These are phyloP conservation scores for Pseudochaenichthys georgianus DNA, from an alignment of 2,797 vertebrate species.

Conservation along the genomic window DNA sequence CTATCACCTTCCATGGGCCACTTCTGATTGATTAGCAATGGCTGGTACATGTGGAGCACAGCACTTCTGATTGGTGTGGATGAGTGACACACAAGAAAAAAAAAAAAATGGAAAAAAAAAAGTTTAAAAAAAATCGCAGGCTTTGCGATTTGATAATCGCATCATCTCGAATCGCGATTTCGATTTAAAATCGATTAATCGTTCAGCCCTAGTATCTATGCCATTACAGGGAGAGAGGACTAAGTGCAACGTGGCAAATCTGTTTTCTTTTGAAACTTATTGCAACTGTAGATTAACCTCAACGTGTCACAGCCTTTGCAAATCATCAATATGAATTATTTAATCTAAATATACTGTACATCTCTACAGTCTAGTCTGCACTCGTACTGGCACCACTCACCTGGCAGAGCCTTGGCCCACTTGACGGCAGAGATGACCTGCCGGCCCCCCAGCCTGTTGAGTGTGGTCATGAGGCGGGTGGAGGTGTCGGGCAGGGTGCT, in stretches of 20 bases:
- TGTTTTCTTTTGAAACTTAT: not conserved
- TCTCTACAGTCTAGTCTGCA: not conserved
- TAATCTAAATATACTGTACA: too few species aligned
- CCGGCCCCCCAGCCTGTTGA: slow-evolving; percentile 95
- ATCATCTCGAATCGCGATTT: too few species aligned
- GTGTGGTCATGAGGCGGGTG: slow-evolving; percentile 93
- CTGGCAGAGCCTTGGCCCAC: slow-evolving; percentile 98
- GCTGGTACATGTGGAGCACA: too few species aligned
- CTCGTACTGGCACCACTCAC: slow-evolving; percentile 71
- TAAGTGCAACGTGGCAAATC: not conserved
- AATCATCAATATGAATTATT: not conserved
- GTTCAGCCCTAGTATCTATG: too few species aligned
- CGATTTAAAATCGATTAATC: too few species aligned
- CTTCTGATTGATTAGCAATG: too few species aligned
- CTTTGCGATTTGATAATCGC: too few species aligned
- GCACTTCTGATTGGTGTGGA: too few species aligned
- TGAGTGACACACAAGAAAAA: too few species aligned
- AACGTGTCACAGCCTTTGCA: not conserved
- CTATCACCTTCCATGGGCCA: too few species aligned
- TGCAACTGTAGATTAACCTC: not conserved
- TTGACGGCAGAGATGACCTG: slow-evolving; percentile 97
- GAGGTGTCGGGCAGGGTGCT: slow-evolving; percentile 92
- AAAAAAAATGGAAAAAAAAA: too few species aligned
- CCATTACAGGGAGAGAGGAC: not conserved
- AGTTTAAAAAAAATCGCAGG: too few species aligned